Base-by-base conservation (phyloP, 1,140 invertebrate genomes). In the Hetaerina americana region DNA sequence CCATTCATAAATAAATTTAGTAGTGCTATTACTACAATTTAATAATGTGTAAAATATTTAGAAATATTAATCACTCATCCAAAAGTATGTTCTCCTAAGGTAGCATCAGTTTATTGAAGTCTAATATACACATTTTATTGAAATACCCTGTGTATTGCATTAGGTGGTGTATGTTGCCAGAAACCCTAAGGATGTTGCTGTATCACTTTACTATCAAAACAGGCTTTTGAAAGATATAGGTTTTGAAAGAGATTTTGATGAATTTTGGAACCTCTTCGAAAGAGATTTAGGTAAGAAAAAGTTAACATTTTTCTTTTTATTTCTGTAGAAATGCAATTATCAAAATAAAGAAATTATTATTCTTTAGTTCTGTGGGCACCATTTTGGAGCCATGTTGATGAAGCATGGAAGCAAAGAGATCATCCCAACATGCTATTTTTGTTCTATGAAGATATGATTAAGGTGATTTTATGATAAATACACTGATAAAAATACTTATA, bases 391-490 rank as follows among this genome's bases (percentile, higher is more conserved):
- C 91, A 94, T 76, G 75, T 93, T 0, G 87, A 88, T 76, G 90
- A 93, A 82, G 90, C 88, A 0, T 91, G 89, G 86, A 76, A 84
- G 0, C 77, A 81, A 26, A 82, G 86, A 74, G 72, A 91, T 73
- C 81, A 91, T 76, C 81, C 86, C 5, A 92, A 92, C 78, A 77
- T 93, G 66, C 77, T 92, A 0, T 92, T 92, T 76, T 77, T 93
- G 25, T 92, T 91, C 77, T 94, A 93, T 77, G 92, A 94, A 80
- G 84, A 89, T 1, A 87, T 90, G 87, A 88, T 88, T 77, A 76
- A 82, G 70, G 81, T 83, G 75, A 77, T 73, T 77, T 71, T 72
- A 57, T 66, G 27, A 69, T 28, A 15, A 49, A 68, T 28, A 40
- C 69, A 70, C 15, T 67, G 10, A 24, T 25, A 26, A 29, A 0